These are phyloP conservation scores for Umimayanthus chanpuru DNA, from an alignment of 92 coral and sea anemone genomes.

Conservation along the genomic window DNA sequence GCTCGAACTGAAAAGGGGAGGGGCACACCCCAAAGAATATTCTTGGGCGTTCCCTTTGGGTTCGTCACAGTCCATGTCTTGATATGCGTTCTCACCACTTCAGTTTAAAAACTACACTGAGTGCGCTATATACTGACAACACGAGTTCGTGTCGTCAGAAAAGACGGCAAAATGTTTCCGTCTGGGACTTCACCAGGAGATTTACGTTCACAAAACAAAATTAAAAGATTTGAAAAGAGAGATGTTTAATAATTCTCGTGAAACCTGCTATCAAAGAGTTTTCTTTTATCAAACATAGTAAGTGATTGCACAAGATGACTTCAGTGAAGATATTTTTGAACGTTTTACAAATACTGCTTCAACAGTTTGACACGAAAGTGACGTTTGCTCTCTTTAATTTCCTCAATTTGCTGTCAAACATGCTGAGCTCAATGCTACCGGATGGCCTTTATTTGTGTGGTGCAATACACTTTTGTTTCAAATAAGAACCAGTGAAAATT, in stretches of 20 bases:
- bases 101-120: no score
- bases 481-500: no score
- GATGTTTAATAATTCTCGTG: not conserved
- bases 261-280: not conserved
- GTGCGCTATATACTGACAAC: no score
- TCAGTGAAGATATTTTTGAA: not conserved
- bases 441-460: not conserved
- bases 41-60: no score
- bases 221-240: not conserved
- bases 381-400: not conserved
- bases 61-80: no score
- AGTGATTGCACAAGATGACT: no score
- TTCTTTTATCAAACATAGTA: not conserved
- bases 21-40: no score
- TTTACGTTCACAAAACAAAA: not conserved
- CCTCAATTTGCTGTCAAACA: not conserved
- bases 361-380: not conserved
- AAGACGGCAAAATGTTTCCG: not conserved
- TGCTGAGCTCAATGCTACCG: not conserved
- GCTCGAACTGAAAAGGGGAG: no score
- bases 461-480: no score
- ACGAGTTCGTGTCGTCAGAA: no score
- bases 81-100: no score
- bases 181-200: not conserved
- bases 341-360: not conserved